These are phyloP conservation scores for Littorina saxatilis DNA, from an alignment of 1,140 invertebrate genomes.

Conservation along the genomic window DNA sequence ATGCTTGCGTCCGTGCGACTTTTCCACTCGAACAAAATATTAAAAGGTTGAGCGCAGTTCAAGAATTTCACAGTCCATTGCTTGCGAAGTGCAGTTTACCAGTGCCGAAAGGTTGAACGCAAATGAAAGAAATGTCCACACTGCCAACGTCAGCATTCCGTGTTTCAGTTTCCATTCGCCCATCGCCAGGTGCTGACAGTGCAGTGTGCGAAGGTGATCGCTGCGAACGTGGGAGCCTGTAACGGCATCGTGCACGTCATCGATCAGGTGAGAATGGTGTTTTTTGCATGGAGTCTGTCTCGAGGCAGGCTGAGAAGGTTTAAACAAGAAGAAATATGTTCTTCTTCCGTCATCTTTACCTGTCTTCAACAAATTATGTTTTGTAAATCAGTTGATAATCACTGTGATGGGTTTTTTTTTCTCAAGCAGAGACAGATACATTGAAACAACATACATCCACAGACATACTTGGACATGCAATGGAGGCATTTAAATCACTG, in stretches of 20 bases:
- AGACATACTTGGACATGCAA: no score
- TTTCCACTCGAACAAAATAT: no score
- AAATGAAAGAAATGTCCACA: no score
- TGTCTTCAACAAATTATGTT: background rate
- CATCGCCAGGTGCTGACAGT: conserved; percentile 44
- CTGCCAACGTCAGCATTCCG: no score
- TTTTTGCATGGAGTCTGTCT: background rate
- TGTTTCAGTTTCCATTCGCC: conserved; percentile 53
- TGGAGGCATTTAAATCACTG: no score
- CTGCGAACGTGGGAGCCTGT: conserved; percentile 51
- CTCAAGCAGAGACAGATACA: background rate
- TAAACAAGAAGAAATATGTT: background rate
- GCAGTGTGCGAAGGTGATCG: conserved; percentile 56
- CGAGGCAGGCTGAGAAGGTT: background rate
- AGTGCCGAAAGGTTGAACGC: no score
- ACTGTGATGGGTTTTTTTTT: background rate
- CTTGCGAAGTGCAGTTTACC: no score
- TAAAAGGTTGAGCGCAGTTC: background rate
- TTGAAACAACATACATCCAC: background rate
- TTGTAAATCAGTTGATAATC: background rate
- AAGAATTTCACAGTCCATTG: no score
- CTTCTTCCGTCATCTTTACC: no score
- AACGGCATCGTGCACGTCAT: conserved; percentile 60
- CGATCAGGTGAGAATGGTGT: conserved; percentile 50
- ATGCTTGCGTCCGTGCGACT: no score